Evolutionary conservation across 2,113 vertebrate species (phyloP), one percentile per base, ranked within the genome.

Genomic region (Rhinichthys klamathensis): DNA sequence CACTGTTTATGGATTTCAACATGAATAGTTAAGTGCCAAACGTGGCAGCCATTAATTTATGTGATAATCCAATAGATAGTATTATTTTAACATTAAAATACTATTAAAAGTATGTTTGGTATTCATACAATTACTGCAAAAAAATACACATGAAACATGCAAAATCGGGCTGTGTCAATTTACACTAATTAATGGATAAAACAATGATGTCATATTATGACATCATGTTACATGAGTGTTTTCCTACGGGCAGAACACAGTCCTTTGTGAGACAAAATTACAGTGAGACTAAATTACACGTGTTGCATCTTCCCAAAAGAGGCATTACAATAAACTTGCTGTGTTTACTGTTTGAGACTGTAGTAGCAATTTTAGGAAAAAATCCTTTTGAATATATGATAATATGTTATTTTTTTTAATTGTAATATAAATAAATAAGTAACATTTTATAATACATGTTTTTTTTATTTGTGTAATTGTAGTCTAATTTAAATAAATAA

Each of bases 241-340:
- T 56, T 70, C 67, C 35, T 38, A 41, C 35, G 18, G 23, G 18
- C 67, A 23, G 32, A 41, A 70, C 67, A 70, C 35, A 41, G 67
- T 23, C 18, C 9, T 41, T 70, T 70, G 21, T 70, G 21, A 70
- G 10, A 23, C 67, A 38, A 69, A 69, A 69, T 69, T 69, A 69
- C 65, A 38, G 65, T 69, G 65, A 69, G 30, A 23, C 65, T 23
- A 38, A 70, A 70, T 70, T 69, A 69, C 67, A 69, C 21, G 67
- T 69, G 67, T 35, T 41, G 67, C 67, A 23, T 70, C 67, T 70
- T 70, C 32, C 32, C 67, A 38, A 70, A 23, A 41, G 18, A 70
- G 67, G 67, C 18, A 18, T 8, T 9, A 70, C 35, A 70, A 41
- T 41, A 41, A 41, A 70, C 35, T 23, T 23, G 18, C 32, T 70